These are phyloP conservation scores for Melangyna quadrimaculata DNA, from an alignment of 2,888 invertebrate genomes.

Conservation along the genomic window DNA sequence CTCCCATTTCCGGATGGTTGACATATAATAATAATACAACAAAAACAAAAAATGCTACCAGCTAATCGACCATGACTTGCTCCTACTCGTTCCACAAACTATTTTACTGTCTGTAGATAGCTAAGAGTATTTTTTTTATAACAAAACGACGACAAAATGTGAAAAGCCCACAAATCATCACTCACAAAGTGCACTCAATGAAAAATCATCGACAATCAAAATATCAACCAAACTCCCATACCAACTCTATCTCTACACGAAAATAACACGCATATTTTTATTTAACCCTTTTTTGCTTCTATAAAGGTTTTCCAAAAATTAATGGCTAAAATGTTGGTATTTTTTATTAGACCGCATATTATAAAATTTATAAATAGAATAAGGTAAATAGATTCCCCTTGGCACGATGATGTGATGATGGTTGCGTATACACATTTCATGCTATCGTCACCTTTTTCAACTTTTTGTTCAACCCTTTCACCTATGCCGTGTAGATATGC, in stretches of 20 bases:
- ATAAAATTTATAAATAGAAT: conserved; percentile 19
- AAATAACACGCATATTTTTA: conserved; percentile 5
- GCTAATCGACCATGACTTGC: conserved; percentile 66
- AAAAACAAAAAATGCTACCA: conserved; percentile 42
- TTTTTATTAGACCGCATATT: conserved; percentile 65
- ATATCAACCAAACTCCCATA: conserved; percentile 27
- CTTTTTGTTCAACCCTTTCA: conserved; percentile 57
- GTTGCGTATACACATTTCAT: conserved; percentile 33
- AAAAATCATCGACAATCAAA: conserved; percentile 70
- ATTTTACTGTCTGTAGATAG: neutral
- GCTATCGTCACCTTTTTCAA: conserved; percentile 65
- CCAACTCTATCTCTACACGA: neutral
- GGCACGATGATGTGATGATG: too few species aligned
- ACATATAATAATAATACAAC: conserved; percentile 58
- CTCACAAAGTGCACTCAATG: conserved; percentile 69
- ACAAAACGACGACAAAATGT: conserved; percentile 12
- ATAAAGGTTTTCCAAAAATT: conserved; percentile 38
- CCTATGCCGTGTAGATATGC: too few species aligned
- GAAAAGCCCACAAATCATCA: conserved; percentile 68
- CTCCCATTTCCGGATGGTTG: conserved; percentile 71
- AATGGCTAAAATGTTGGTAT: conserved; percentile 59
- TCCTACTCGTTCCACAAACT: conserved; percentile 30
- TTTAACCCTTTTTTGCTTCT: conserved; percentile 51
- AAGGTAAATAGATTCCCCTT: neutral
- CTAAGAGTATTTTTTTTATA: neutral